phyloP scores from a whole-genome alignment of 2,797 vertebrate genomes.

The Podarcis siculus region DNA sequence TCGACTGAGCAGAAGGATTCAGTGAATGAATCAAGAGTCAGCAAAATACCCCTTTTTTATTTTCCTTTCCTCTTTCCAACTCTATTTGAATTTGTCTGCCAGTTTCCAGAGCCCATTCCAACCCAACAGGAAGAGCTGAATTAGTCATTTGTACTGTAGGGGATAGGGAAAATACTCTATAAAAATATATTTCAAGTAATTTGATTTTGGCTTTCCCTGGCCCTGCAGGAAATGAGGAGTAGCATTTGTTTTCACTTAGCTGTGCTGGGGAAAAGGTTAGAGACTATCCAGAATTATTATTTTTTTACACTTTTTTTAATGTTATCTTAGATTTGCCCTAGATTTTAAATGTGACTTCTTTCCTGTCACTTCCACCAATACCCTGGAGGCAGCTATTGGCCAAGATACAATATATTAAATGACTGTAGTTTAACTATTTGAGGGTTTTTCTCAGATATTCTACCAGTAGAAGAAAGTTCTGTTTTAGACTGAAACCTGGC shows the following conservation, averaged over 20 bases:
- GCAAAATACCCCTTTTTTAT: slow-evolving; percentile 13
- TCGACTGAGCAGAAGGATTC: slow-evolving; percentile 34
- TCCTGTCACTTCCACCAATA: slow-evolving; percentile 40
- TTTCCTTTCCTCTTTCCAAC: slow-evolving; percentile 15
- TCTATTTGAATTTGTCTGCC: neutral
- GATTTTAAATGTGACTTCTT: slow-evolving; percentile 25
- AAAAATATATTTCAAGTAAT: neutral
- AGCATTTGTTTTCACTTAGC: neutral
- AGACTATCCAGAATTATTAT: neutral
- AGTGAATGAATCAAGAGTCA: slow-evolving; percentile 19
- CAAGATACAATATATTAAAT: slow-evolving; percentile 35
- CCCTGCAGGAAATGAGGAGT: slow-evolving; percentile 14
- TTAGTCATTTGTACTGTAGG: slow-evolving; percentile 27
- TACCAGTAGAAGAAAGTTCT: slow-evolving; percentile 59
- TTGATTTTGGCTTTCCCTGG: accelerated
- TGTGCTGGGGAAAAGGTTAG: slow-evolving; percentile 30
- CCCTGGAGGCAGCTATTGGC: slow-evolving; percentile 39
- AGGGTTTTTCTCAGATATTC: slow-evolving; percentile 48
- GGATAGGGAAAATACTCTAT: slow-evolving; percentile 2
- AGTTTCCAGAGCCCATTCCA: slow-evolving; percentile 6
- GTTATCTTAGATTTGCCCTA: slow-evolving; percentile 36
- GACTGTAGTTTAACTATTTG: slow-evolving; percentile 41
- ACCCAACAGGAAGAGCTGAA: neutral
- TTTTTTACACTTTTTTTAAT: slow-evolving; percentile 36
- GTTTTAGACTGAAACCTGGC: slow-evolving; percentile 44